Conservation (phyloP, 2,113 vertebrate species). For the Nematolebias whitei region DNA sequence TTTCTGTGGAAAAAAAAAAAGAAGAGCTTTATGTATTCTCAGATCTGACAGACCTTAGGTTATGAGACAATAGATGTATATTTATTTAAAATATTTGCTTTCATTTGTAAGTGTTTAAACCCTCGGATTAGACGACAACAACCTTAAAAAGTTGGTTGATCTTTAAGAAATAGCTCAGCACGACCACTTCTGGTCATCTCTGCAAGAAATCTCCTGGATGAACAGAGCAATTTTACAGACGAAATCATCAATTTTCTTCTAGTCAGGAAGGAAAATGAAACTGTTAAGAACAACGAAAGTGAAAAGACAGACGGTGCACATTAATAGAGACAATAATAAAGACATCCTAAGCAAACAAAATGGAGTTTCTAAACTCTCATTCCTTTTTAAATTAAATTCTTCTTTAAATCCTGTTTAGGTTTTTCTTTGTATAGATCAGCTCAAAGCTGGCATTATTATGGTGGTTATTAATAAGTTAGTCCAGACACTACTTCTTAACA, state of each 20-base stretch:
- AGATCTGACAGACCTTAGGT: too few relatives aligned
- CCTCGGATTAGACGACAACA: too few relatives aligned
- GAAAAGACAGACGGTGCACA: background rate
- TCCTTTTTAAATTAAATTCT: constrained; percentile 40
- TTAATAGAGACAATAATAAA: background rate
- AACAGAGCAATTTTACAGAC: constrained; percentile 9
- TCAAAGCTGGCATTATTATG: constrained; percentile 56
- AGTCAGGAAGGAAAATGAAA: background rate
- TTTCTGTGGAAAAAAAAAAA: too few relatives aligned
- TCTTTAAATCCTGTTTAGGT: constrained; percentile 3
- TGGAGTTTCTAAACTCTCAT: background rate
- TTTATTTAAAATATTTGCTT: too few relatives aligned
- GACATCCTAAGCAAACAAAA: background rate
- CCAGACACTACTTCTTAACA: constrained; percentile 40
- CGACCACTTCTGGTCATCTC: constrained; percentile 4
- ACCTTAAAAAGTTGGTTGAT: constrained; percentile 6
- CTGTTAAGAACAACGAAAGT: background rate
- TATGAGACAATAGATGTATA: too few relatives aligned
- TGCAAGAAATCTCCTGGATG: constrained; percentile 8
- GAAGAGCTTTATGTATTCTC: too few relatives aligned
- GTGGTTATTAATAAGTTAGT: too few relatives aligned
- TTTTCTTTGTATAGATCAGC: constrained; percentile 33
- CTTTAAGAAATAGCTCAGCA: constrained; percentile 21
- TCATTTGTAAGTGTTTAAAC: too few relatives aligned
- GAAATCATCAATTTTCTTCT: constrained; percentile 11